phyloP scores from a whole-genome alignment of 2,888 invertebrate genomes.

The Desoria tigrina region DNA sequence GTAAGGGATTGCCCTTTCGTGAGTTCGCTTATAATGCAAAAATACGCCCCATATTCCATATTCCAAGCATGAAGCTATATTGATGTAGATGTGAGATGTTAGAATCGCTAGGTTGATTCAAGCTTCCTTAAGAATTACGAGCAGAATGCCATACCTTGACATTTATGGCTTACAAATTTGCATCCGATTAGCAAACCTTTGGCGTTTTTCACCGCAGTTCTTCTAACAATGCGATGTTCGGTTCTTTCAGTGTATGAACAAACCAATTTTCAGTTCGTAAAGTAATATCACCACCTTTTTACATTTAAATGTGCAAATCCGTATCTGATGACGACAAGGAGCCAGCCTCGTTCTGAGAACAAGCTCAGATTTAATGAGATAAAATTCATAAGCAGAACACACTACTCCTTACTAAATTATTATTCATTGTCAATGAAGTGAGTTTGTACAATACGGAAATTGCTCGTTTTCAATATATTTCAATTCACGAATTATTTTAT shows the following conservation, averaged over 20 bases:
- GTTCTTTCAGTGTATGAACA: conserved; percentile 17
- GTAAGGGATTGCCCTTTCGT: too few species aligned
- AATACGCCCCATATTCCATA: too few species aligned
- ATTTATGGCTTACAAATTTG: conserved; percentile 17
- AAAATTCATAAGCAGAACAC: conserved; percentile 1
- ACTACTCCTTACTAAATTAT: neutral
- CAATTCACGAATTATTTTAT: neutral
- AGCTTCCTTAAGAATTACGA: too few species aligned
- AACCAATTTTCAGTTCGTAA: too few species aligned
- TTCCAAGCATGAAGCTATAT: too few species aligned
- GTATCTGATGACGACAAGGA: neutral
- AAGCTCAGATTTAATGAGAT: conserved; percentile 18
- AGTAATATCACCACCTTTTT: neutral
- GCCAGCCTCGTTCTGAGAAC: conserved; percentile 11
- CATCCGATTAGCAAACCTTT: conserved; percentile 14
- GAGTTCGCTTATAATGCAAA: too few species aligned
- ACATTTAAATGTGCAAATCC: neutral
- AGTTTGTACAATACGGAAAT: neutral
- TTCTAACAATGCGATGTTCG: conserved; percentile 4
- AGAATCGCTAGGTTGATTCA: too few species aligned
- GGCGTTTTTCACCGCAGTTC: conserved; percentile 2
- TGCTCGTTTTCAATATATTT: neutral
- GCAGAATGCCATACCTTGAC: neutral
- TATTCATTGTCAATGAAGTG: conserved; percentile 1
- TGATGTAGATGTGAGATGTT: too few species aligned